Conservation (phyloP, 2,797 vertebrate genomes). For the Pangasius djambal region DNA sequence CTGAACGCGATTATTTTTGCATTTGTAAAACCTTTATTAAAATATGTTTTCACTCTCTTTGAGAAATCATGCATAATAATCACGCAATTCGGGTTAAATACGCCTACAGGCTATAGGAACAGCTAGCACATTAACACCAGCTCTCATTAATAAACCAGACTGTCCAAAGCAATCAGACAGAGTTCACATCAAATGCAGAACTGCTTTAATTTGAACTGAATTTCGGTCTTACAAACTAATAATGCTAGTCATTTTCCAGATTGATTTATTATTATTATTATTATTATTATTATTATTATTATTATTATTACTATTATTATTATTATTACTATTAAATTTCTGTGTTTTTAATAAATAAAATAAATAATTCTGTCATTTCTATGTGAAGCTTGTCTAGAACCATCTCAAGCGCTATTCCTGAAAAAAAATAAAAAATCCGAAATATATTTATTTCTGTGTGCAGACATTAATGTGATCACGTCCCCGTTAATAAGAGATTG, state of each 20-base stretch:
- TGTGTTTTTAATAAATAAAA: not conserved
- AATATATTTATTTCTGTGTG: not conserved
- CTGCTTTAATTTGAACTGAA: not conserved
- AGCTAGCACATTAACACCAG: not conserved
- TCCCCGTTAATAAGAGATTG: not conserved
- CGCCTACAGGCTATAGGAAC: not conserved
- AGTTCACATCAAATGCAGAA: not conserved
- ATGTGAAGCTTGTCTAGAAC: not conserved
- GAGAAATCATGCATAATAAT: not conserved
- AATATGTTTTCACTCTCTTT: not conserved
- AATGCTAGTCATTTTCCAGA: not conserved
- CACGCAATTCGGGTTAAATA: not conserved
- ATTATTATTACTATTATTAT: not conserved
- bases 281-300: not conserved
- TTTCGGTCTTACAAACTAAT: not conserved
- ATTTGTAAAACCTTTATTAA: not conserved
- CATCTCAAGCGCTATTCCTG: no score
- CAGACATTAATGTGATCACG: not conserved
- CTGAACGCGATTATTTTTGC: not conserved
- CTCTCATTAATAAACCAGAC: conserved; percentile 18
- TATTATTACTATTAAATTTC: not conserved
- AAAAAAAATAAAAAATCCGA: not conserved
- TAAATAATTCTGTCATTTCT: not conserved
- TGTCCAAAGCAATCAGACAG: conserved; percentile 6
- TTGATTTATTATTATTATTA: not conserved